phyloP scores from a whole-genome alignment of 2,888 invertebrate genomes.

The Zygogramma bicolorata region DNA sequence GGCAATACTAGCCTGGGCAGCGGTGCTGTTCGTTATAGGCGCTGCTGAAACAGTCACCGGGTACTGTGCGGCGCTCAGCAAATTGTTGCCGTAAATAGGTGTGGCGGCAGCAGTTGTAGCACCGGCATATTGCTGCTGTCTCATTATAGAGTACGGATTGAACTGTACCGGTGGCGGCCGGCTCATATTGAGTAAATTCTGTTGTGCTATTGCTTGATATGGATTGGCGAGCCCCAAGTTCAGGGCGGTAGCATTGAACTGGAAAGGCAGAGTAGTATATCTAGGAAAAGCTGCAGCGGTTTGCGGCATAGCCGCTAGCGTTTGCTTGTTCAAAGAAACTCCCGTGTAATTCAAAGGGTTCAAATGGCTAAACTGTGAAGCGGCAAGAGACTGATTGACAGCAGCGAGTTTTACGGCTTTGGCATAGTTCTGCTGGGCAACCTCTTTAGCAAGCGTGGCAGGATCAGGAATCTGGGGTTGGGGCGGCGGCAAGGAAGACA shows the following conservation, averaged over 20 bases:
- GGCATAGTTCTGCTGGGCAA: conserved; percentile 86
- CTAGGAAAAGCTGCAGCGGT: conserved; percentile 58
- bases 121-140: conserved; percentile 62
- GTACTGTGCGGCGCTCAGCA: conserved; percentile 61
- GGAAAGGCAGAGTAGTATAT: conserved; percentile 59
- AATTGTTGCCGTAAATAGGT: conserved; percentile 62
- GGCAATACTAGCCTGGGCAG: conserved; percentile 55
- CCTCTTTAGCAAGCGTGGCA: conserved; percentile 81
- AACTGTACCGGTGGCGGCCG: conserved; percentile 63
- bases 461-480: conserved; percentile 69
- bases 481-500: conserved; percentile 38
- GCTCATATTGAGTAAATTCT: conserved; percentile 59
- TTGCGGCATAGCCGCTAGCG: conserved; percentile 65
- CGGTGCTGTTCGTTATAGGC: conserved; percentile 58
- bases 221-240: conserved; percentile 59
- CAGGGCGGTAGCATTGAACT: conserved; percentile 57
- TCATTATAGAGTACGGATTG: conserved; percentile 68
- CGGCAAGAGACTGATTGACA: conserved; percentile 56
- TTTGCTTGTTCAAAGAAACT: conserved; percentile 77
- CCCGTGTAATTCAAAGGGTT: conserved; percentile 78
- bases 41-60: conserved; percentile 66
- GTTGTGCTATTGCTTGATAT: conserved; percentile 62
- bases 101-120: conserved; percentile 54
- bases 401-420: conserved; percentile 78
- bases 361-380: conserved; percentile 62